Evolutionary conservation across 2,113 vertebrate genomes (phyloP).

Genomic region (Laticauda laticaudata): DNA sequence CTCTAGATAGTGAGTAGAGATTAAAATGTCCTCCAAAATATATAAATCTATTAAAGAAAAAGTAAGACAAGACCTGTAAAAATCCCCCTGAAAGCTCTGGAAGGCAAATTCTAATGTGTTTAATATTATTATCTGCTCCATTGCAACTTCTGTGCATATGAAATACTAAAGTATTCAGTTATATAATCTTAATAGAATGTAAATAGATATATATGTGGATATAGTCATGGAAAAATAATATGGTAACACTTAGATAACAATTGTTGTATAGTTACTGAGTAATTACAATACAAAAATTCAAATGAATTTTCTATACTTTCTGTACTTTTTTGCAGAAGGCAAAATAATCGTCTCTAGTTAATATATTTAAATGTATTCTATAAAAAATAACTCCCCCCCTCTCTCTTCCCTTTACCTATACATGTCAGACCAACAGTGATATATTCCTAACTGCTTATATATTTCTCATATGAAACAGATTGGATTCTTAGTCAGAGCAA

Average conservation of each 20-base stretch:
- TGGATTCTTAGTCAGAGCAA: not conserved
- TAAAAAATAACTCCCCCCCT: not conserved
- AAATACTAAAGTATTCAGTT: not conserved
- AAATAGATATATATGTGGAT: not conserved
- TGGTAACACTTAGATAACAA: not conserved
- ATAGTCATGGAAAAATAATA: not conserved
- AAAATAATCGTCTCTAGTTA: not conserved
- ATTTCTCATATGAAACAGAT: not conserved
- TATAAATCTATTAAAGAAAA: not conserved
- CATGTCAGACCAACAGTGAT: not conserved
- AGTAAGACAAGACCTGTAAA: not conserved
- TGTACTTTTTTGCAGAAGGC: not conserved
- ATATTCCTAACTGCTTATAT: not conserved
- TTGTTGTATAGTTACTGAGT: no score
- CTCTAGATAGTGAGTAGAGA: not conserved
- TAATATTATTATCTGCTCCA: not conserved
- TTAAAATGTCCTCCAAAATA: not conserved
- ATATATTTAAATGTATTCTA: not conserved
- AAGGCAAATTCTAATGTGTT: not conserved
- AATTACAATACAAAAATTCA: not conserved
- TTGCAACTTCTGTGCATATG: not conserved
- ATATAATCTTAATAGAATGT: not conserved
- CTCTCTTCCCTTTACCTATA: not conserved
- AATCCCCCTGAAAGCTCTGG: not conserved
- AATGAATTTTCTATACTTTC: not conserved